A percentile compares a stretch with the other conserved stretches of the same genome.
phyloP scores from a whole-genome alignment of 1,140 invertebrate genomes.

The Delia radicum region DNA sequence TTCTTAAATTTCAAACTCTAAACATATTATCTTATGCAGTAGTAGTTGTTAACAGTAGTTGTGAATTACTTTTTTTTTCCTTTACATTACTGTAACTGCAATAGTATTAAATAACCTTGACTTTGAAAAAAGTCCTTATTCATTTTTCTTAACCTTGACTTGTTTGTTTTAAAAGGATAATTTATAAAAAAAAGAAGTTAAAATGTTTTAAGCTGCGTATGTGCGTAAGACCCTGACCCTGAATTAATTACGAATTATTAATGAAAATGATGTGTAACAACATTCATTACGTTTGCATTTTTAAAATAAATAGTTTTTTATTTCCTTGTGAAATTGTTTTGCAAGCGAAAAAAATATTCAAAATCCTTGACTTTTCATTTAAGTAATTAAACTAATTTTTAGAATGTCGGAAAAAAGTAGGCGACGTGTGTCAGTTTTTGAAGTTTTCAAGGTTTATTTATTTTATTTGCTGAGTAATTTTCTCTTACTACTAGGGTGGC shows the following conservation, averaged over 20 bases:
- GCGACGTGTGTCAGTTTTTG: not conserved
- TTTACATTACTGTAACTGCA: not conserved
- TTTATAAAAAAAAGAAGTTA: not conserved
- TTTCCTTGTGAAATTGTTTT: not conserved
- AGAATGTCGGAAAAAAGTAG: not conserved
- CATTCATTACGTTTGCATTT: not conserved
- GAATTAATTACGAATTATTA: constrained; percentile 2
- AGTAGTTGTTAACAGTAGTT: constrained; percentile 7
- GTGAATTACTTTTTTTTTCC: not conserved
- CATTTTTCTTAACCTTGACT: not conserved
- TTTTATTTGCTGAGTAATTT: not conserved
- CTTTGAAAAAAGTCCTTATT: not conserved
- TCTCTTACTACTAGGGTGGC: not conserved
- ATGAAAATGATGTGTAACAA: constrained; percentile 4
- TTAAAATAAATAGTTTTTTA: not conserved
- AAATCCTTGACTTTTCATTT: not conserved
- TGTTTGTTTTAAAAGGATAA: not conserved
- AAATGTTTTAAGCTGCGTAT: not conserved
- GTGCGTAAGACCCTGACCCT: not conserved
- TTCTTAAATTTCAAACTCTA: not conserved
- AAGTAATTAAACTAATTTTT: no score
- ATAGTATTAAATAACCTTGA: not conserved
- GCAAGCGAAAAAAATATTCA: not conserved
- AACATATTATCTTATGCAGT: not conserved
- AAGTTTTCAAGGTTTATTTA: not conserved